phyloP scores from a whole-genome alignment of 1,140 invertebrate genomes.

The Venturia canescens region DNA sequence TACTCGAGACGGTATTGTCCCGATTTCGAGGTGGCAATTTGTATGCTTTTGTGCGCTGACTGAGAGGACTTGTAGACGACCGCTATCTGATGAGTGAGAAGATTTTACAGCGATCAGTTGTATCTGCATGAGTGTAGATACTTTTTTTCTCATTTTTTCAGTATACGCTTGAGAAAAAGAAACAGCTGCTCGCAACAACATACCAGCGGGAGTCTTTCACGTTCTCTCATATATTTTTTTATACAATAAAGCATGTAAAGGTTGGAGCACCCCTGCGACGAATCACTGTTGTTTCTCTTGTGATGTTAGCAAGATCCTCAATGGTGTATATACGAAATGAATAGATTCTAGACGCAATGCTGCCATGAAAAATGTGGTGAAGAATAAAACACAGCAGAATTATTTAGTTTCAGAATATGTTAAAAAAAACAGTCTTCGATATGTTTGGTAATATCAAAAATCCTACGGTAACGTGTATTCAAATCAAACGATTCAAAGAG shows the following conservation, averaged over 20 bases:
- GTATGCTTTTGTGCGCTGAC: constrained; percentile 59
- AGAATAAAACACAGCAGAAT: constrained; percentile 15
- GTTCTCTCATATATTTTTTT: constrained; percentile 11
- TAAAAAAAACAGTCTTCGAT: too few relatives aligned
- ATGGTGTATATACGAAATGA: not conserved
- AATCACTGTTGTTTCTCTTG: constrained; percentile 6
- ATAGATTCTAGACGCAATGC: not conserved
- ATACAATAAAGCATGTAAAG: not conserved
- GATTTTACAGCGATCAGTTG: constrained; percentile 51
- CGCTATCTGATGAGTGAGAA: constrained; percentile 65
- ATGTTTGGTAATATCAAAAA: too few relatives aligned
- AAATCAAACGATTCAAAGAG: too few relatives aligned
- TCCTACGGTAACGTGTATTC: too few relatives aligned
- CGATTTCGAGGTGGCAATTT: constrained; percentile 61
- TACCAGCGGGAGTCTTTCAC: constrained; percentile 20
- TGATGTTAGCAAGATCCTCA: not conserved
- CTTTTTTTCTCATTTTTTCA: not conserved
- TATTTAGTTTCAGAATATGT: too few relatives aligned
- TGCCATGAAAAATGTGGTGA: constrained; percentile 6
- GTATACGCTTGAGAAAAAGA: constrained; percentile 21
- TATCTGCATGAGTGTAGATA: constrained; percentile 17
- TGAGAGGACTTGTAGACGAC: constrained; percentile 55
- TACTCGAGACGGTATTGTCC: constrained; percentile 59
- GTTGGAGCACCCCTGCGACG: constrained; percentile 6
- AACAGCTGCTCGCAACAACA: constrained; percentile 17